These are phyloP conservation scores for Lates calcarifer DNA, from an alignment of 2,113 vertebrate genomes.

Conservation along the genomic window DNA sequence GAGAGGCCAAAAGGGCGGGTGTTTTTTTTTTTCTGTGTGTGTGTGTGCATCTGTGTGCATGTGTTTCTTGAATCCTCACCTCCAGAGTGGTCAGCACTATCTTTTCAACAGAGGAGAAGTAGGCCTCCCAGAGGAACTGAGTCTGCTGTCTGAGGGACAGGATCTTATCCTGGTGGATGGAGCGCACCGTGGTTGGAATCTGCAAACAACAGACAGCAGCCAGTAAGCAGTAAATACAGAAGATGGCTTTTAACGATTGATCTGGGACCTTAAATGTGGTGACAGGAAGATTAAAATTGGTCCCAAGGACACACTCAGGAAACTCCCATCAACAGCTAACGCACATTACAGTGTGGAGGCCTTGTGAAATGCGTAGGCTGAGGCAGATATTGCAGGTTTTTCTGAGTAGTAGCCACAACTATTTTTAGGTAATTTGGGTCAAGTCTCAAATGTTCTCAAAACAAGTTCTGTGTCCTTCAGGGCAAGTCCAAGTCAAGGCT, in stretches of 20 bases:
- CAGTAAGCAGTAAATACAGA: not conserved
- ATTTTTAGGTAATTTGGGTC: not conserved
- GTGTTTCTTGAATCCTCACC: conserved; percentile 63
- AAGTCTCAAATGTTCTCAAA: not conserved
- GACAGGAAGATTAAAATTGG: conserved; percentile 29
- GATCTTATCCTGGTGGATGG: conserved; percentile 84
- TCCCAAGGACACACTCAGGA: conserved; percentile 27
- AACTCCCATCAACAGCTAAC: conserved; percentile 15
- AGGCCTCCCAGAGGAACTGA: conserved; percentile 84
- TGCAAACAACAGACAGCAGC: conserved; percentile 45
- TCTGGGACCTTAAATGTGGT: not conserved
- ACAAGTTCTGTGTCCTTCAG: not conserved
- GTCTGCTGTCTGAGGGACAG: conserved; percentile 82
- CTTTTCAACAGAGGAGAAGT: conserved; percentile 83
- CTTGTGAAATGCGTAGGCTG: not conserved
- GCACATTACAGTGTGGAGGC: not conserved
- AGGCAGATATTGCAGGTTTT: not conserved
- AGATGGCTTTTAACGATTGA: not conserved
- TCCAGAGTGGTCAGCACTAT: conserved; percentile 83
- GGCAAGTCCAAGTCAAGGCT: not conserved
- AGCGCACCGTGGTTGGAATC: conserved; percentile 82
- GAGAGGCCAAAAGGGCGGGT: not conserved
- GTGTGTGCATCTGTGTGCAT: not conserved
- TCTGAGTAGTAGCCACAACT: not conserved
- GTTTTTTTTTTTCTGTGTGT: not conserved